Evolutionary conservation across 2,797 vertebrate species (phyloP).

Genomic region (Poeciliopsis infans): DNA sequence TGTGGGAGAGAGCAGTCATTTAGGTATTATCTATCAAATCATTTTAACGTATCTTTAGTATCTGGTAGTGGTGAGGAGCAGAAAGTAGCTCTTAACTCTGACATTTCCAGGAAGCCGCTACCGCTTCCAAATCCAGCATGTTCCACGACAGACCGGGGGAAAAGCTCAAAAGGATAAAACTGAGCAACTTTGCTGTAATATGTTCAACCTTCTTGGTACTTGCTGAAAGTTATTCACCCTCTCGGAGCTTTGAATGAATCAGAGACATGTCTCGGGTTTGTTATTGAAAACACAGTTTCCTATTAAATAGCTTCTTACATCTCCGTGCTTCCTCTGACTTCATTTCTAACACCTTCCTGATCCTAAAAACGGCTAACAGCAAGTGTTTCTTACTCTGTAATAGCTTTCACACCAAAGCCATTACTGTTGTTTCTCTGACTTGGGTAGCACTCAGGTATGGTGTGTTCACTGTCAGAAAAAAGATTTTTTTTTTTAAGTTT

Average conservation of each 20-base stretch:
- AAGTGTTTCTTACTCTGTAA: background rate
- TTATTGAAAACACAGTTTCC: background rate
- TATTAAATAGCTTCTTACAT: slow-evolving; percentile 1
- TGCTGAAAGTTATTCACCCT: slow-evolving; percentile 4
- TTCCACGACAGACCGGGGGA: background rate
- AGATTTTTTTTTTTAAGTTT: background rate
- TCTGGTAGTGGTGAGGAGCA: background rate
- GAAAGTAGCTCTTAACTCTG: background rate
- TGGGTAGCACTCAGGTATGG: background rate
- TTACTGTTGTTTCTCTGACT: background rate
- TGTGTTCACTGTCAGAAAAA: background rate
- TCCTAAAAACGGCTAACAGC: background rate
- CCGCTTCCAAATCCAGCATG: background rate
- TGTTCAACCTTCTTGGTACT: background rate
- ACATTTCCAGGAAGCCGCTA: background rate
- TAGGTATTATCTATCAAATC: background rate
- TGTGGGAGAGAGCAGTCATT: background rate
- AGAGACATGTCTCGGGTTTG: background rate
- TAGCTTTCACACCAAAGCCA: background rate
- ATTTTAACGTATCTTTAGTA: background rate
- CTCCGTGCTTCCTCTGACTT: background rate
- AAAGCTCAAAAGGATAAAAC: background rate
- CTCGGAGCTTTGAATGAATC: slow-evolving; percentile 1
- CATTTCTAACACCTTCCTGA: background rate
- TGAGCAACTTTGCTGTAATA: background rate